A percentile compares a stretch with the other conserved stretches of the same genome.
Conservation (phyloP, 1,140 invertebrate species). For the Heliothis virescens region DNA sequence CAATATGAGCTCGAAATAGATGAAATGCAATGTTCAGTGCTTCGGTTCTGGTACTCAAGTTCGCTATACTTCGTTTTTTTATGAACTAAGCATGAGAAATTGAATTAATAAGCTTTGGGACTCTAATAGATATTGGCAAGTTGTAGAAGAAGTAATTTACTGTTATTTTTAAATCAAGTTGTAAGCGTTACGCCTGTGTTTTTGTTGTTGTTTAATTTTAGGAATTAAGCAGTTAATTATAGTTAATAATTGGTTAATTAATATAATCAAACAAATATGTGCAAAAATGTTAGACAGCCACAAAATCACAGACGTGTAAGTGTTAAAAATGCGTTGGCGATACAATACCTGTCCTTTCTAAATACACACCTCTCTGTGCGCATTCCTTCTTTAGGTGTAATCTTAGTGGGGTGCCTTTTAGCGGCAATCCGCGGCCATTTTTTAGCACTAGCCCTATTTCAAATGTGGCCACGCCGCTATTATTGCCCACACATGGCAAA, state of each 20-base stretch:
- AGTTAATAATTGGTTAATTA: neutral
- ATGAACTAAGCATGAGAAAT: constrained; percentile 46
- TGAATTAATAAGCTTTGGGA: constrained; percentile 71
- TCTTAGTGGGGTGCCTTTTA: constrained; percentile 96
- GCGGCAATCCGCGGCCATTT: constrained; percentile 90
- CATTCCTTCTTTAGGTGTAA: constrained; percentile 97
- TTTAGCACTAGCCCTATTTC: constrained; percentile 95
- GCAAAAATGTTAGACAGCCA: constrained; percentile 48
- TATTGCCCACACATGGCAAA: constrained; percentile 95
- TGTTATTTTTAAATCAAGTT: constrained; percentile 41
- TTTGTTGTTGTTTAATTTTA: constrained; percentile 55
- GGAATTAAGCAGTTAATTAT: neutral
- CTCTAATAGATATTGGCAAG: constrained; percentile 19
- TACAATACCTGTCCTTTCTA: constrained; percentile 87
- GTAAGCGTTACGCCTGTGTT: constrained; percentile 71
- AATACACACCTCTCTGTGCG: constrained; percentile 94
- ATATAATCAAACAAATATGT: constrained; percentile 35
- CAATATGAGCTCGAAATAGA: constrained; percentile 58
- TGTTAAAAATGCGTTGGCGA: constrained; percentile 87
- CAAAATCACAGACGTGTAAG: constrained; percentile 72
- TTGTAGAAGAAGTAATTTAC: constrained; percentile 2
- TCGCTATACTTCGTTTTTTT: constrained; percentile 28
- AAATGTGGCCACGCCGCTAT: constrained; percentile 95
- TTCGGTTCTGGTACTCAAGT: constrained; percentile 44
- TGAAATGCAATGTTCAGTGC: constrained; percentile 68